phyloP scores from a whole-genome alignment of 2,888 invertebrate species.

The Phortica okadai region DNA sequence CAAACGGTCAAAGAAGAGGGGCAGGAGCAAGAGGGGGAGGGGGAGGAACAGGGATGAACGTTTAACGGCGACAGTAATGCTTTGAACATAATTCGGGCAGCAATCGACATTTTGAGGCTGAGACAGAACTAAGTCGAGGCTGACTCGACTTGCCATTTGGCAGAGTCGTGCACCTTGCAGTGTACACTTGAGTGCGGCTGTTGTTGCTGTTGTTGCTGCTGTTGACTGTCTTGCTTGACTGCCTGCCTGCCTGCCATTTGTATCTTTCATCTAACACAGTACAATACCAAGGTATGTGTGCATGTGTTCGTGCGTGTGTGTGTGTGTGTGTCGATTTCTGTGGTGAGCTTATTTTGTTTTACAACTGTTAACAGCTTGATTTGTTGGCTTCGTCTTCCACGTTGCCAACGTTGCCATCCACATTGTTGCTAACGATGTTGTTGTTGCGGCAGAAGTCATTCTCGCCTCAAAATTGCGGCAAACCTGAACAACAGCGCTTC shows the following conservation, averaged over 20 bases:
- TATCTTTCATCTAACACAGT: neutral
- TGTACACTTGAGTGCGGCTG: neutral
- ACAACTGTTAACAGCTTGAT: conserved; percentile 33
- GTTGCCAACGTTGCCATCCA: neutral
- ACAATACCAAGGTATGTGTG: neutral
- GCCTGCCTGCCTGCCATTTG: neutral
- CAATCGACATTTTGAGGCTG: conserved; percentile 22
- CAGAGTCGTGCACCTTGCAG: neutral
- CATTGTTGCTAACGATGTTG: conserved; percentile 19
- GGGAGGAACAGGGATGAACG: neutral
- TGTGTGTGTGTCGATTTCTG: conserved; percentile 24
- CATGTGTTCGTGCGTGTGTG: neutral
- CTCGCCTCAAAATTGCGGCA: conserved; percentile 26
- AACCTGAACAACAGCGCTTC: conserved; percentile 15
- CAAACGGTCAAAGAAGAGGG: neutral
- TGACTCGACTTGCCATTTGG: neutral
- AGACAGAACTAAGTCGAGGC: neutral
- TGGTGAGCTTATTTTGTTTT: conserved; percentile 30
- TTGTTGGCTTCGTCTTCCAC: conserved; percentile 14
- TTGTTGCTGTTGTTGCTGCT: neutral
- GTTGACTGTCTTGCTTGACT: neutral
- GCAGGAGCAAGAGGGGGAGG: neutral
- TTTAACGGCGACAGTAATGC: neutral
- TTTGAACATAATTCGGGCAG: neutral
- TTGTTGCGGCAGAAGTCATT: conserved; percentile 17